Evolutionary conservation across 2,113 vertebrate species (phyloP).

Genomic region (Phainopepla nitens): DNA sequence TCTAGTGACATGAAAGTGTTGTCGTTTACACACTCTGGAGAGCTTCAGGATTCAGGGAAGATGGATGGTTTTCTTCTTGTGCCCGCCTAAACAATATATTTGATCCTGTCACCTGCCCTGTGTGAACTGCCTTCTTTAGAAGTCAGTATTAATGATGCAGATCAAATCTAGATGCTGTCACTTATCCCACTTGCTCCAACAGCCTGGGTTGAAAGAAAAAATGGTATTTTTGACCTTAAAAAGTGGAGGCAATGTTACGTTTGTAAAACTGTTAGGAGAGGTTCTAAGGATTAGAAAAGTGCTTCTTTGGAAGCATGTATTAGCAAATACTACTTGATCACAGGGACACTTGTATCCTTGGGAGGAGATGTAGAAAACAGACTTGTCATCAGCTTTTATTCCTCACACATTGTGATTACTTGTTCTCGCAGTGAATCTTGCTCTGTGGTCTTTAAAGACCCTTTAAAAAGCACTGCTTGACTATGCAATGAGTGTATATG

Average conservation of each 20-base stretch:
- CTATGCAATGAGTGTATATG: background rate
- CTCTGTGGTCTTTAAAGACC: background rate
- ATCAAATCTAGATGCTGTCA: constrained; percentile 20
- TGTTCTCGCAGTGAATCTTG: background rate
- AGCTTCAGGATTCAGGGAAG: background rate
- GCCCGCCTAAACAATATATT: background rate
- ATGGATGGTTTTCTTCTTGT: constrained; percentile 1
- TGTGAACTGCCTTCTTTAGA: constrained; percentile 22
- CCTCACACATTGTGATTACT: background rate
- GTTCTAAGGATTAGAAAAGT: background rate
- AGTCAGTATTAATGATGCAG: constrained; percentile 39
- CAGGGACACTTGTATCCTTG: background rate
- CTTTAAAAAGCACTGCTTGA: background rate
- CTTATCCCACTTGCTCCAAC: background rate
- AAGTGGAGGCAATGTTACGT: background rate
- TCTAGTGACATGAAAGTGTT: constrained; percentile 34
- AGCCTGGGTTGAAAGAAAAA: background rate
- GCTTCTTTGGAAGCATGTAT: background rate
- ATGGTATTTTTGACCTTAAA: constrained; percentile 6
- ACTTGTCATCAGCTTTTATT: background rate
- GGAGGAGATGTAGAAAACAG: background rate
- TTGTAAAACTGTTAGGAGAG: background rate
- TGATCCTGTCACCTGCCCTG: constrained; percentile 14
- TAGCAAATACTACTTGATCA: background rate
- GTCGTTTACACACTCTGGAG: background rate